Evolutionary conservation across 53 echinoderm and acorn worm genomes (phyloP).

Genomic region (Pentamera pediparva): DNA sequence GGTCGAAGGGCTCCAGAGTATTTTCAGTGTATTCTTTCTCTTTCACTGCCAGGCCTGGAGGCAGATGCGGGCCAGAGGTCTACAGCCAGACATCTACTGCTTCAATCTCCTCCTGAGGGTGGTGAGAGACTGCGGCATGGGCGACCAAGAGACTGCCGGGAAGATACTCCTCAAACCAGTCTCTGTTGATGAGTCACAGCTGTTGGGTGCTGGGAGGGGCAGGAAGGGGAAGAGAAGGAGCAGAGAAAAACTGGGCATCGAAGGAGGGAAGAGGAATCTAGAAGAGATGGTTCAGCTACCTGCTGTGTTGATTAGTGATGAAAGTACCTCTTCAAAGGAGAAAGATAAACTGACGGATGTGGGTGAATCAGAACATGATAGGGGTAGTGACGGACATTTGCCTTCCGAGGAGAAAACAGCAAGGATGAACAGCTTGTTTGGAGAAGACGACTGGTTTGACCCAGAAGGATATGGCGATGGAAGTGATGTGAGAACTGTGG

Average conservation of each 20-base stretch:
- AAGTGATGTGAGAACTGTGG: background rate
- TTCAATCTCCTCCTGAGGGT: constrained; percentile 83
- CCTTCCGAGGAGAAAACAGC: too few relatives aligned
- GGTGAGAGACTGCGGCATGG: constrained; percentile 79
- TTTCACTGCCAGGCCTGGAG: constrained; percentile 58
- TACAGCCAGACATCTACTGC: constrained; percentile 58
- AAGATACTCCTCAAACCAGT: constrained; percentile 56
- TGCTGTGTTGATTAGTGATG: background rate
- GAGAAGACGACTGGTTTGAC: background rate
- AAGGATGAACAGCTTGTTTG: background rate
- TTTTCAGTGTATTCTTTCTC: background rate
- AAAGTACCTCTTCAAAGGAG: background rate
- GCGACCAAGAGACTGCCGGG: constrained; percentile 67
- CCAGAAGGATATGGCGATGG: background rate
- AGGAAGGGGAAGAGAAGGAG: background rate
- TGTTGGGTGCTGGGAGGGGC: background rate
- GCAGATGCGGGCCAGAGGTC: constrained; percentile 55
- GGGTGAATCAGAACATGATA: background rate
- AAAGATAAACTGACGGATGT: too few relatives aligned
- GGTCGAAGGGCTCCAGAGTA: too few relatives aligned
- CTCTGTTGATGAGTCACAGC: background rate
- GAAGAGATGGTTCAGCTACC: constrained; percentile 1
- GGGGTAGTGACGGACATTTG: background rate
- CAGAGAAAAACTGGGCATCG: background rate
- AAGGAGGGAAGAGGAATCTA: background rate